Conservation (phyloP, 1,140 invertebrate genomes). For the Drosophila lacteicornis region DNA sequence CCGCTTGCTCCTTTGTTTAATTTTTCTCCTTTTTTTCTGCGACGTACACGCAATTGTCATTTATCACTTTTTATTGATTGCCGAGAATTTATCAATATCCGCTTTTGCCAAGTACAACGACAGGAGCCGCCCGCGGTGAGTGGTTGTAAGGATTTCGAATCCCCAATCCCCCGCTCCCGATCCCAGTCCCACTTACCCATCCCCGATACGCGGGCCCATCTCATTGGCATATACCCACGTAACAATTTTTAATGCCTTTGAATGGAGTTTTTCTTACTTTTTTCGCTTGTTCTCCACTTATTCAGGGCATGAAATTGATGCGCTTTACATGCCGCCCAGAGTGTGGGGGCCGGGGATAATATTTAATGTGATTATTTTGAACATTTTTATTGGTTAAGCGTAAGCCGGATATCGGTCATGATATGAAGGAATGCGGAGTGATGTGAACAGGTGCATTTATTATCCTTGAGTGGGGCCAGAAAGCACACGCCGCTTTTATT, state of each 20-base stretch:
- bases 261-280: conserved; percentile 46
- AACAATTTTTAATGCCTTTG: conserved; percentile 80
- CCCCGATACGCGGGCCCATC: conserved; percentile 2
- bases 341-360: conserved; percentile 35
- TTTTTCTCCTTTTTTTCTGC: conserved; percentile 35
- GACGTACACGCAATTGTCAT: conserved; percentile 78
- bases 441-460: conserved; percentile 51
- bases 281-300: conserved; percentile 37
- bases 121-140: conserved; percentile 57
- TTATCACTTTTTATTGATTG: conserved; percentile 82
- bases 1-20: conserved; percentile 16
- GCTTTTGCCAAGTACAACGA: conserved; percentile 65
- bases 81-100: conserved; percentile 82
- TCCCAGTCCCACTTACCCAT: neutral
- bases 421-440: conserved; percentile 41
- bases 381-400: conserved; percentile 62
- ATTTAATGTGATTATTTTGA: conserved; percentile 81
- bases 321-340: conserved; percentile 52
- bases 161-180: conserved; percentile 9
- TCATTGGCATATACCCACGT: conserved; percentile 58
- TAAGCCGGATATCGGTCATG: conserved; percentile 58
- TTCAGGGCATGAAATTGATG: conserved; percentile 83
- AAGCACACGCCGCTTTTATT: conserved; percentile 21
- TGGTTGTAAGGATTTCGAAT: conserved; percentile 28
- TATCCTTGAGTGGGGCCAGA: conserved; percentile 20